Base-by-base conservation (phyloP, 2,888 invertebrate species). In the Pristionchus arcanus region DNA sequence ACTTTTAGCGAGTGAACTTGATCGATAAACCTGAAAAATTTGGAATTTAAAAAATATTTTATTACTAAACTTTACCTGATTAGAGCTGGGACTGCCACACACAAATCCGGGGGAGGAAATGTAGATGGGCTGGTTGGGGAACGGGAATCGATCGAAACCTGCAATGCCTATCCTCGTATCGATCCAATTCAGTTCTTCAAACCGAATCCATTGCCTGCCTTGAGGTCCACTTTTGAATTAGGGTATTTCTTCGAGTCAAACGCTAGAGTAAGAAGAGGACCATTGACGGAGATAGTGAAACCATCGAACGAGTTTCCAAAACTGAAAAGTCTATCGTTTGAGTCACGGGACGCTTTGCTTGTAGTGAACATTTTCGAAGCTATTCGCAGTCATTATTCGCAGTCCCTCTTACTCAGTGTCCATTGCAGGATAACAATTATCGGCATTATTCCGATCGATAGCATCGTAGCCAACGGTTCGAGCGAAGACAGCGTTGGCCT, bases 51-150 rank as follows among this genome's bases (percentile, higher is more conserved):
- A 63, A n/a, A 15, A n/a, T 15, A 21, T 15, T 63, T 63, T 3
- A 63, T 15, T 7, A n/a, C 4, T 2, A 63, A n/a, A 5, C n/a
- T 11, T 16, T 21, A 74, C 74, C 37, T 74, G 74, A 21, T 0
- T 11, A 0, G 74, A 74, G 74, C 21, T 74, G 42, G 37, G 31
- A 19, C 74, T 74, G 21, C 74, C 74, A 19, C 74, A 74, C 19
- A 74, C 74, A 25, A 74, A 74, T 21, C 74, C 74, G 9, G 74
- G 37, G 0, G 74, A 74, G 74, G 74, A 74, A 74, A 74, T 16
- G 74, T 31, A 74, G 34, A 74, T 37, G 21, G 74, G 74, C 37
- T 74, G 34, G 37, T 74, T 37, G 74, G 37, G 74, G 21, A 34
- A 37, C 19, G 74, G 74, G 74, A 37, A 74, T 9, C 37, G 74